phyloP scores from a whole-genome alignment of 2,888 invertebrate genomes.

The Andricus quercusramuli region DNA sequence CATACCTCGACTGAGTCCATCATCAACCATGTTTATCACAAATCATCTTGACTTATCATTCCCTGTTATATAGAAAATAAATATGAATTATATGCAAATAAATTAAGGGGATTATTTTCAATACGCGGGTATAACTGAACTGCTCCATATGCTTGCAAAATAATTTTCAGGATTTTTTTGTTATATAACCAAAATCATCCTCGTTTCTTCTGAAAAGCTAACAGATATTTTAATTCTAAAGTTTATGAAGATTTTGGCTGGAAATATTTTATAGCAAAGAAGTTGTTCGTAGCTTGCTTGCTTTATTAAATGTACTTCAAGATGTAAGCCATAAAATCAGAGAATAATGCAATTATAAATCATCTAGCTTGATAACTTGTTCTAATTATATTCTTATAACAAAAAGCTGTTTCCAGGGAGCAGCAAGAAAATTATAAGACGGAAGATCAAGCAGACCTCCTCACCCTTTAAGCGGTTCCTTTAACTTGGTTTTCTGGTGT shows the following conservation, averaged over 20 bases:
- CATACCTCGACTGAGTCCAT: neutral
- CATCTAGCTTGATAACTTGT: conserved; percentile 1
- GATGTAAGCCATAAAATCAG: neutral
- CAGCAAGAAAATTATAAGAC: conserved; percentile 30
- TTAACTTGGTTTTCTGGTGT: conserved; percentile 28
- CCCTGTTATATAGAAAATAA: conserved; percentile 3
- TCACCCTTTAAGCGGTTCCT: conserved; percentile 21
- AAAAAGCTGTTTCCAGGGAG: conserved; percentile 17
- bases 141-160: too few relatives aligned
- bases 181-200: neutral
- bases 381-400: conserved; percentile 28
- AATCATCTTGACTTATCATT: neutral
- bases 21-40: conserved; percentile 1
- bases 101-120: conserved; percentile 14
- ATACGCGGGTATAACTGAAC: neutral
- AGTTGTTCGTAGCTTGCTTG: neutral
- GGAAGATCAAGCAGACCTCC: conserved; percentile 9
- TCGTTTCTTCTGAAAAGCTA: too few relatives aligned
- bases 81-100: conserved; percentile 4
- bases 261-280: neutral
- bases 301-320: conserved; percentile 2
- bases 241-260: too few relatives aligned
- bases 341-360: conserved; percentile 17
- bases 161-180: neutral
- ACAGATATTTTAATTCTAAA: too few relatives aligned